Base-by-base conservation (phyloP, 2,888 invertebrate species). In the Subacronicta megacephala region DNA sequence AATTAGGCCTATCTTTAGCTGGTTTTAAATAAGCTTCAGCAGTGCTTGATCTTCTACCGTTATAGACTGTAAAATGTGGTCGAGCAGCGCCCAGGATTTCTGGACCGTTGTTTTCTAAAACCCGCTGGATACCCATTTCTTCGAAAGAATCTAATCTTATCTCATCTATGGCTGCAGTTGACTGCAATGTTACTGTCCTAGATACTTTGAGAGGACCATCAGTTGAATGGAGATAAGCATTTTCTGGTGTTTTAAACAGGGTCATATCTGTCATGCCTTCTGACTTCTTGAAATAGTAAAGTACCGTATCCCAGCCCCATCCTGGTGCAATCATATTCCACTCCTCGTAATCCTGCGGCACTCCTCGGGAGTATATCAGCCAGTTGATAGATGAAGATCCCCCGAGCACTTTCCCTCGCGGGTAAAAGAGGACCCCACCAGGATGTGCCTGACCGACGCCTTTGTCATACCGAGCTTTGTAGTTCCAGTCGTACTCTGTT, bases 31-130 rank as follows among this genome's bases (percentile, higher is more conserved):
- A 93, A 5, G 87, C 84, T 62, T 93, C 92, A 0, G 90, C 91
- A 7, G 90, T 88, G 47, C 93, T 92, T 0, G 87, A 92, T 64
- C 93, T 75, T 57, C 89, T 83, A 5, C 90, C 89, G 36, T 87
- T 72, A 3, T 80, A 77, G 37, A 90, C 82, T 16, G 76, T 86
- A 17, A 72, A 83, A 62, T 88, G 86, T 40, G 87, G 87, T 58
- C 71, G 62, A 1, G 87, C 50, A 1, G 77, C 75, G 0, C 89
- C 87, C 13, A 68, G 37, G 13, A 62, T 63, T 43, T 85, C 79
- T 7, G 75, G 77, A 0, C 89, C 89, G 40, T 85, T 87, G 36
- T 65, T 81, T 62, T 89, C 89, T 15, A 81, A 51, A 7, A 87
- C 66, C 46, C 70, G 76, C 52, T 79, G 68, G 2, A 89, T 73